phyloP scores from a whole-genome alignment of 2,113 vertebrate genomes.

The Gavia stellata region DNA sequence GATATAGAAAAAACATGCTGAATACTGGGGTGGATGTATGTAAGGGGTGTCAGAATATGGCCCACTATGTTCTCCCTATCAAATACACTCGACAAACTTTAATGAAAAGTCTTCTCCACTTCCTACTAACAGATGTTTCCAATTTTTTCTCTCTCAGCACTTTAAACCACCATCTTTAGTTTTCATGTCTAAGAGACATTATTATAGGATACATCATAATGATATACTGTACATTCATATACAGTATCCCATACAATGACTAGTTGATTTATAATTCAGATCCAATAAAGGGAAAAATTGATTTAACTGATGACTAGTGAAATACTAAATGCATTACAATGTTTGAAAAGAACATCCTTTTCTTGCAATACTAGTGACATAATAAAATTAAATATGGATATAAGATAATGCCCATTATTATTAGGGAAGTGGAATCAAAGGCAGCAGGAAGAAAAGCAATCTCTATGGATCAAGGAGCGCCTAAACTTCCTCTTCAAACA shows the following conservation, averaged over 20 bases:
- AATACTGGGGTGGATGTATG: not conserved
- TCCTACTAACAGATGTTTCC: conserved; percentile 77
- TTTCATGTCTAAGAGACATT: conserved; percentile 79
- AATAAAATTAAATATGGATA: conserved; percentile 70
- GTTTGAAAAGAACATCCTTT: conserved; percentile 68
- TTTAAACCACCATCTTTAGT: conserved; percentile 77
- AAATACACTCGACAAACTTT: conserved; percentile 72
- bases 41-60: conserved; percentile 4
- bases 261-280: conserved; percentile 77
- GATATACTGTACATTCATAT: conserved; percentile 75
- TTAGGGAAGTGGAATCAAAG: conserved; percentile 64
- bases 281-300: conserved; percentile 75
- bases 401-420: conserved; percentile 67
- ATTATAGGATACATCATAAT: conserved; percentile 80
- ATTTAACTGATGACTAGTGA: conserved; percentile 78
- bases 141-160: conserved; percentile 75
- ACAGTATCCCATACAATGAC: conserved; percentile 70
- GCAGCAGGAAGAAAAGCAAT: conserved; percentile 45
- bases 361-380: conserved; percentile 64
- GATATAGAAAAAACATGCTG: not conserved
- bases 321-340: conserved; percentile 72
- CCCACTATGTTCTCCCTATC: conserved; percentile 52
- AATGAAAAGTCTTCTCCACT: conserved; percentile 74
- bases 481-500: conserved; percentile 14
- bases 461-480: conserved; percentile 3